Percentiles rank a stretch among this genome's conserved stretches.
These are phyloP conservation scores for Gallinago jamesoni DNA, from an alignment of 2,113 vertebrate species.

Conservation along the genomic window DNA sequence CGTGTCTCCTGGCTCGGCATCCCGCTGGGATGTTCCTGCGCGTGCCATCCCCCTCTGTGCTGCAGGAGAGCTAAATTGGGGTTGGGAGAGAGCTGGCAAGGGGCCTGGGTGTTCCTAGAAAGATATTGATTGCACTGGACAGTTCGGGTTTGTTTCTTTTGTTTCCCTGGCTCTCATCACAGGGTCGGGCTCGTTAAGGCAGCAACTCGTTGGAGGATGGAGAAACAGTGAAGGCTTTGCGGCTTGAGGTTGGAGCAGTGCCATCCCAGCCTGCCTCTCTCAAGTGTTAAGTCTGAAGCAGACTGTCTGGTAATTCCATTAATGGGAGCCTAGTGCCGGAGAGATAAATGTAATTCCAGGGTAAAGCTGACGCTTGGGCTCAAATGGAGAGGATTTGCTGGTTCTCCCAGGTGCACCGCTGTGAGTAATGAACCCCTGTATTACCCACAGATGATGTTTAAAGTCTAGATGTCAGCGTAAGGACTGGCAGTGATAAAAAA, in stretches of 20 bases:
- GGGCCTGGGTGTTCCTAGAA: constrained; percentile 33
- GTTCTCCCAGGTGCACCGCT: background rate
- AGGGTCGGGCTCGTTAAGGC: background rate
- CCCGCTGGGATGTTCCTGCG: accelerated
- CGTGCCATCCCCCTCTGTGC: background rate
- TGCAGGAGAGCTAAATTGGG: background rate
- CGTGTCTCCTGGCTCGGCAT: background rate
- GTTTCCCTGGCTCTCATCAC: background rate
- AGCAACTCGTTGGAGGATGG: background rate
- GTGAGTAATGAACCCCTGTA: background rate
- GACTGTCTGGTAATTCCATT: constrained; percentile 53
- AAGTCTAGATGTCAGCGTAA: background rate
- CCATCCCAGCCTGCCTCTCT: background rate
- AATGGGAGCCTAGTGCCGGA: background rate
- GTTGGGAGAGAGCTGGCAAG: background rate
- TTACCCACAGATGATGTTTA: background rate
- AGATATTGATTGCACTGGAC: constrained; percentile 23
- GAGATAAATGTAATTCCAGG: constrained; percentile 25
- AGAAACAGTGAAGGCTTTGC: background rate
- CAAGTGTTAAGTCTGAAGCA: constrained; percentile 37
- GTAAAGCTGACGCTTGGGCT: background rate
- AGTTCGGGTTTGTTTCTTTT: constrained; percentile 28
- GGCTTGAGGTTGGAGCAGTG: background rate
- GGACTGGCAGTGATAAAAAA: background rate
- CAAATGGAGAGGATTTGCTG: background rate